A percentile compares a stretch with the other conserved stretches of the same genome.
Conservation (phyloP, 2,113 vertebrate species). For the Melierax canorus region DNA sequence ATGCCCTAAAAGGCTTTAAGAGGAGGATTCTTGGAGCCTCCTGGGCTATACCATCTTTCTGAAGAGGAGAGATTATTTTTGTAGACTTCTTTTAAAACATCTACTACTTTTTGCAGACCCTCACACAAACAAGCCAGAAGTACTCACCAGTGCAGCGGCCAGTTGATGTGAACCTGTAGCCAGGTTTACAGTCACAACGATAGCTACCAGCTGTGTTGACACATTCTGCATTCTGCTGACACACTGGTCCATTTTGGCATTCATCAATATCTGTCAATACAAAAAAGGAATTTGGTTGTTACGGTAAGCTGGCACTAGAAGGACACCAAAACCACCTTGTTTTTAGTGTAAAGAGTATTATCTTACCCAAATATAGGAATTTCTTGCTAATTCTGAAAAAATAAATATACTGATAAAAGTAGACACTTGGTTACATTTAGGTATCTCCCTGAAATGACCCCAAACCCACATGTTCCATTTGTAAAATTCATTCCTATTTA, state of each 20-base stretch:
- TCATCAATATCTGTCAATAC: constrained; percentile 88
- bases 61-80: neutral
- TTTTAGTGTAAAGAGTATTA: neutral
- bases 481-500: neutral
- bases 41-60: neutral
- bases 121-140: neutral
- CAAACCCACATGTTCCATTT: neutral
- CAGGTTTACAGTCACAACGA: constrained; percentile 92
- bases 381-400: neutral
- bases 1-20: neutral
- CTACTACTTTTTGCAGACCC: neutral
- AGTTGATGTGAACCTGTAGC: constrained; percentile 89
- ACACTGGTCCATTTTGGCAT: constrained; percentile 93
- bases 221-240: constrained; percentile 92
- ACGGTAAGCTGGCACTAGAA: neutral
- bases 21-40: neutral
- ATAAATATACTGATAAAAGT: neutral
- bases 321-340: neutral
- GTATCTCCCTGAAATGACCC: neutral
- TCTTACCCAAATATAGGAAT: neutral
- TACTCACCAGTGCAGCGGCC: constrained; percentile 88
- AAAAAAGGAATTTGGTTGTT: neutral
- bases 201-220: constrained; percentile 91
- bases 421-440: neutral
- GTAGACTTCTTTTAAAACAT: neutral